These are phyloP conservation scores for Pachyuromys duprasi DNA, from an alignment of 2,797 vertebrate genomes.

Conservation along the genomic window DNA sequence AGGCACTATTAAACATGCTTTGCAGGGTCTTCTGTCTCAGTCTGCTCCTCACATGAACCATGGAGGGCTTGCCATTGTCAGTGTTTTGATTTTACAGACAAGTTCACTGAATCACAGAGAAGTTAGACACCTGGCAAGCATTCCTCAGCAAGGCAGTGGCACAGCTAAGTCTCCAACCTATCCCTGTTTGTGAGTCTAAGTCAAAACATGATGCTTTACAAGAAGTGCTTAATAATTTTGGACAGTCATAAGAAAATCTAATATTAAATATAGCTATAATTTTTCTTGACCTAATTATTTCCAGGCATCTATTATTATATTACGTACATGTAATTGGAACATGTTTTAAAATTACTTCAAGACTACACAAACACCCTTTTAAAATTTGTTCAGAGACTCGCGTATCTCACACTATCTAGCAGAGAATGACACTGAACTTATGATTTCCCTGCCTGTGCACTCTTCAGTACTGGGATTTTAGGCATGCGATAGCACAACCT, in stretches of 20 bases:
- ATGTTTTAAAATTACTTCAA: neutral
- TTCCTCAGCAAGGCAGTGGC: neutral
- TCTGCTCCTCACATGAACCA: neutral
- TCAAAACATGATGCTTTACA: neutral
- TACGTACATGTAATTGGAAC: neutral
- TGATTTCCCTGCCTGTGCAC: neutral
- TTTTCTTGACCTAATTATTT: neutral
- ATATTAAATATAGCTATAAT: neutral
- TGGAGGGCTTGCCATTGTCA: neutral
- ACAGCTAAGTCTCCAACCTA: neutral
- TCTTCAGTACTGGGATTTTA: neutral
- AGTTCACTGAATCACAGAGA: neutral
- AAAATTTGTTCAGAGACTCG: neutral
- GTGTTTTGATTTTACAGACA: neutral
- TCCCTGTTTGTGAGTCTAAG: neutral
- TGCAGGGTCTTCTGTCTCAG: neutral
- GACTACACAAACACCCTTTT: neutral
- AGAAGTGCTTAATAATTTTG: conserved; percentile 27
- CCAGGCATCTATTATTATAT: conserved; percentile 5
- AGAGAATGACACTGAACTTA: neutral
- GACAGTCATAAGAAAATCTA: neutral
- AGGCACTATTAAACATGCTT: neutral
- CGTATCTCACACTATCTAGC: neutral
- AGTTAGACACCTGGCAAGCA: neutral
- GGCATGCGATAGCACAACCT: neutral